Percentiles rank a stretch among this genome's conserved stretches.
Evolutionary conservation across 2,888 invertebrate genomes (phyloP).

Genomic region (Tenthredo amoena): DNA sequence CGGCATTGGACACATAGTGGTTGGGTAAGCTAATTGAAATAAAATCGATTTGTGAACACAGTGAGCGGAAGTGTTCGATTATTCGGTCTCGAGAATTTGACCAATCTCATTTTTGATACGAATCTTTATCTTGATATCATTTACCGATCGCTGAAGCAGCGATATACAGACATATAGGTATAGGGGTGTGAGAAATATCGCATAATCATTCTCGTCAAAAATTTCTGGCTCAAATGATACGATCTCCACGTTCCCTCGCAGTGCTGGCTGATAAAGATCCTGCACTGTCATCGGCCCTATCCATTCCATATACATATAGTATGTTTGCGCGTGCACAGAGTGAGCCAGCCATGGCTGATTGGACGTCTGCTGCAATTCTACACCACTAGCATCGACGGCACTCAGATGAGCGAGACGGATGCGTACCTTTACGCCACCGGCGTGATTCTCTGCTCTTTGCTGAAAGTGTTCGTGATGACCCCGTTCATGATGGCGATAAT

Average conservation of each 20-base stretch:
- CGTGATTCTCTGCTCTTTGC: constrained; percentile 86
- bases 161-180: not conserved
- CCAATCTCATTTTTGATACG: no score
- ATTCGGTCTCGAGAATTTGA: no score
- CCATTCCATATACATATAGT: no score
- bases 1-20: constrained; percentile 82
- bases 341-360: constrained; percentile 81
- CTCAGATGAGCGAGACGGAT: constrained; percentile 76
- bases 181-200: not conserved
- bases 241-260: no score
- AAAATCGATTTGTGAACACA: no score
- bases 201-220: not conserved
- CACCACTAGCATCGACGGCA: constrained; percentile 66
- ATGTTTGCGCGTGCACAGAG: constrained; percentile 75
- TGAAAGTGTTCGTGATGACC: constrained; percentile 90
- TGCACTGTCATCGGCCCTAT: not conserved
- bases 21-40: constrained; percentile 79
- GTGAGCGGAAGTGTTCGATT: no score
- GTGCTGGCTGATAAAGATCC: not conserved
- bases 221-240: no score
- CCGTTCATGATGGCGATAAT: constrained; percentile 92
- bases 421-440: constrained; percentile 89
- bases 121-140: no score
- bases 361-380: constrained; percentile 76
- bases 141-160: not conserved